A percentile compares a stretch with the other conserved stretches of the same genome.
These are phyloP conservation scores for Holothuria leucospilota DNA, from an alignment of 53 echinoderm and acorn worm genomes.

Conservation along the genomic window DNA sequence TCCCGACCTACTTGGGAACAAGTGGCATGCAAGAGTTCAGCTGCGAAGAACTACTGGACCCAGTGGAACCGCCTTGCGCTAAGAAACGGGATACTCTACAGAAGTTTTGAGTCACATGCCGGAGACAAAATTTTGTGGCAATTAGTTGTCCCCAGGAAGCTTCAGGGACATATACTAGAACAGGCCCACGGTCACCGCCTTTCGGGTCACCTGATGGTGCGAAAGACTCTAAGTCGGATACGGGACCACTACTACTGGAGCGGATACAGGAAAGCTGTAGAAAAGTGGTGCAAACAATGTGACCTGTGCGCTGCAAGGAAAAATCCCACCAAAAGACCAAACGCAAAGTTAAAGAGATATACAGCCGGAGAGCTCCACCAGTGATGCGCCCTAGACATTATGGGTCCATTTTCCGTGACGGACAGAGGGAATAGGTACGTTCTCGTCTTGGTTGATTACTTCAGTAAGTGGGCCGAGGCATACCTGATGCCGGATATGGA, in stretches of 20 bases:
- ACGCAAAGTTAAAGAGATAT: constrained; percentile 4
- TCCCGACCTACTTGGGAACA: constrained; percentile 46
- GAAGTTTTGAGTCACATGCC: constrained; percentile 36
- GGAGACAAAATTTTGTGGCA: constrained; percentile 34
- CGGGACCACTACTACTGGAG: constrained; percentile 56
- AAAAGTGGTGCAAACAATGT: constrained; percentile 37
- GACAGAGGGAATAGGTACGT: constrained; percentile 48
- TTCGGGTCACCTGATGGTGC: constrained; percentile 49
- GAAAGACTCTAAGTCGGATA: constrained; percentile 47
- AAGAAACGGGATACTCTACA: constrained; percentile 30
- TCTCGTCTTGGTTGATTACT: constrained; percentile 51
- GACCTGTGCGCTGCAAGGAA: constrained; percentile 53
- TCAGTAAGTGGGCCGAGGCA: constrained; percentile 63
- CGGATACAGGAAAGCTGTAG: constrained; percentile 20
- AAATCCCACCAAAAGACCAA: constrained; percentile 17
- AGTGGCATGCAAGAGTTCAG: constrained; percentile 10
- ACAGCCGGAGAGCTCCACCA: constrained; percentile 46
- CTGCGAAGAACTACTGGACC: constrained; percentile 49
- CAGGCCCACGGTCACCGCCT: constrained; percentile 44
- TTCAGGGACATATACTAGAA: constrained; percentile 21
- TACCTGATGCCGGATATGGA: constrained; percentile 51
- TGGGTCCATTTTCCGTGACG: constrained; percentile 52
- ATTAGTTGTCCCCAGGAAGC: constrained; percentile 38
- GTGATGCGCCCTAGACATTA: constrained; percentile 51
- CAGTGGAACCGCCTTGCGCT: constrained; percentile 55